Evolutionary conservation across 2,797 vertebrate species (phyloP), one percentile per base, ranked within the genome.

Genomic region (Gorsachius magnificus): DNA sequence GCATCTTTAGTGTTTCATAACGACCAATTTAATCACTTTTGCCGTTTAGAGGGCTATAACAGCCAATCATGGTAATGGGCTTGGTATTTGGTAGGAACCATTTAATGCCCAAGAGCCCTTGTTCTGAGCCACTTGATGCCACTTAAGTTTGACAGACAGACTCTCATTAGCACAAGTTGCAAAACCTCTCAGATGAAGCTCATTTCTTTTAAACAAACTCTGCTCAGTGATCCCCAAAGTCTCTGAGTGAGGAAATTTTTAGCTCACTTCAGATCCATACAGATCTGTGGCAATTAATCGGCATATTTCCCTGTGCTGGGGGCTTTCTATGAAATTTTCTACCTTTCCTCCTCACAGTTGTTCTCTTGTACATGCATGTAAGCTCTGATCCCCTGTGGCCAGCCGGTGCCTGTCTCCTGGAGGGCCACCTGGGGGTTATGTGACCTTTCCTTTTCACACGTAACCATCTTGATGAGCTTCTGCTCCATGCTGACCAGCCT

Each of bases 81-180:
- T 98, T 98, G 98, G 97, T 98, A 98, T 98, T 98, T 98, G 98
- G 98, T 97, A 97, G 97, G 97, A 98, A 97, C 97, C 97, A 97
- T 98, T 98, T 98, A 98, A 97, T 10, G 11, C 97, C 98, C 98
- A 98, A 98, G 98, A 98, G 98, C 96, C 93, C 98, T 98, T 98
- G 97, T 96, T 97, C 89, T 95, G 94, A 97, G 97, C 96, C 98
- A 98, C 98, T 98, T 97, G 97, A 98, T 97, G 97, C 98, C 97
- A 98, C 98, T 98, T 98, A 97, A 98, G 95, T 91, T 97, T 98
- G 98, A 98, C 96, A 98, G 98, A 97, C 98, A 98, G 98, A 95
- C 97, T 98, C 97, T 98, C 97, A 98, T 98, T 98, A 98, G 97
- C 75, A 95, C 92, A 95, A 96, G 78, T 97, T 97, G 95, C 96